Base-by-base conservation (phyloP, 1,140 invertebrate genomes). In the Temnothorax curvispinosus region DNA sequence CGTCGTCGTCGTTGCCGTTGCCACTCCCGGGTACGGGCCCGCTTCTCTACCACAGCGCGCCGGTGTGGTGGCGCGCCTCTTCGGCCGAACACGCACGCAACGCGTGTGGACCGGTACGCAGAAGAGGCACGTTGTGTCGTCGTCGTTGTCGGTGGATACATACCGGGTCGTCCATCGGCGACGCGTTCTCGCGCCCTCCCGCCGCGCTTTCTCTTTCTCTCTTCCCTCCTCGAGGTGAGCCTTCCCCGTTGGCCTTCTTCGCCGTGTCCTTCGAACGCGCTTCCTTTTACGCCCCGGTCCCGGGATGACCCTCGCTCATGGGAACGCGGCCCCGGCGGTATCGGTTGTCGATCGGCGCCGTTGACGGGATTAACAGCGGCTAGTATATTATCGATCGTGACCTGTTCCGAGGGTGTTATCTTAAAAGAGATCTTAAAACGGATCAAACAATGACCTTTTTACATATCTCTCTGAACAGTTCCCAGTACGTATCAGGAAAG, bases 61-160 rank as follows among this genome's bases (percentile, higher is more conserved):
- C 74, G 65, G 69, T 75, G 84, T 85, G 75, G 56, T 90, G 71
- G 78, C 88, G 85, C 86, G 78, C 71, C 72, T 85, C 58, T 88
- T 82, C 54, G 74, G 3, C 15, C 38, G 54, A 60, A 15, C 76
- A 80, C 54, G 50, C 64, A 67, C 41, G 58, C 41, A 50, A 74
- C 35, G 52, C 38, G 50, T 44, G 64, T 52, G 15, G 38, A 69
- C 35, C 82, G 15, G 50, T 44, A 77, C 85, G 85, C 67, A 72
- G 65, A 58, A 82, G 27, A 72, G 72, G 54, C 54, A 60, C 32
- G 69, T 58, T 78, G 71, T 52, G 47, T 76, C 64, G 76, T 80
- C 60, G 47, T 80, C 60, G 64, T 75, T 75, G 82, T 21, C 47
- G 27, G n/a, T 15, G 27, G 52, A 75, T 74, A 75, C 69, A 54